These are phyloP conservation scores for Syngnathus floridae DNA, from an alignment of 2,113 vertebrate species.

Conservation along the genomic window DNA sequence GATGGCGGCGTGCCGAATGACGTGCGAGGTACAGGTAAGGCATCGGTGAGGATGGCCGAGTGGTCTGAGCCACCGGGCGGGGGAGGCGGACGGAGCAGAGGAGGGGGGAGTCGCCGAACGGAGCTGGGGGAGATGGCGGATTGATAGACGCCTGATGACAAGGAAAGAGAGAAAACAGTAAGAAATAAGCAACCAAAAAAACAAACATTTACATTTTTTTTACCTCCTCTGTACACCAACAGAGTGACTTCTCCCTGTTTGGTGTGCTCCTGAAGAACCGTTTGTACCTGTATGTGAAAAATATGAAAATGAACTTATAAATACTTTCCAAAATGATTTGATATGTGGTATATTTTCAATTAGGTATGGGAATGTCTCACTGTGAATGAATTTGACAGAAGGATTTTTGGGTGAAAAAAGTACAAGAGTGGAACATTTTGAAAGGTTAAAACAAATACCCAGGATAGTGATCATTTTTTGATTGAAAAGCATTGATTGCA, in stretches of 20 bases:
- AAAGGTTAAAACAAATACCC: neutral
- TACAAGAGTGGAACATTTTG: neutral
- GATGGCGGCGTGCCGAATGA: conserved; percentile 50
- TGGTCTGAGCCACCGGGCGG: conserved; percentile 39
- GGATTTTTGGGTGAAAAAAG: neutral
- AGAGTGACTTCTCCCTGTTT: conserved; percentile 72
- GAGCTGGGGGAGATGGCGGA: conserved; percentile 56
- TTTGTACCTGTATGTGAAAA: conserved; percentile 59
- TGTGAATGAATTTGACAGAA: neutral
- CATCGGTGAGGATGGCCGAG: conserved; percentile 35
- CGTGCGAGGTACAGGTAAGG: conserved; percentile 33
- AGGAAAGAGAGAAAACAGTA: neutral
- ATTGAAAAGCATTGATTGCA: too few species aligned
- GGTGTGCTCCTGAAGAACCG: conserved; percentile 73
- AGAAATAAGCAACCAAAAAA: neutral
- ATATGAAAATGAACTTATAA: too few species aligned
- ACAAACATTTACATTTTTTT: neutral
- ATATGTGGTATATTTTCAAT: too few species aligned
- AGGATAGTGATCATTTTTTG: neutral
- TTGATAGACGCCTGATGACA: conserved; percentile 53
- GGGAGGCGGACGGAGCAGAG: conserved; percentile 51
- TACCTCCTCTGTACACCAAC: conserved; percentile 73
- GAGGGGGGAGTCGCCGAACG: conserved; percentile 53
- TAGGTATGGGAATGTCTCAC: neutral
- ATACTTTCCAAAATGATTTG: too few species aligned